Evolutionary conservation across 2,113 vertebrate species (phyloP).

Genomic region (Globicephala melas): DNA sequence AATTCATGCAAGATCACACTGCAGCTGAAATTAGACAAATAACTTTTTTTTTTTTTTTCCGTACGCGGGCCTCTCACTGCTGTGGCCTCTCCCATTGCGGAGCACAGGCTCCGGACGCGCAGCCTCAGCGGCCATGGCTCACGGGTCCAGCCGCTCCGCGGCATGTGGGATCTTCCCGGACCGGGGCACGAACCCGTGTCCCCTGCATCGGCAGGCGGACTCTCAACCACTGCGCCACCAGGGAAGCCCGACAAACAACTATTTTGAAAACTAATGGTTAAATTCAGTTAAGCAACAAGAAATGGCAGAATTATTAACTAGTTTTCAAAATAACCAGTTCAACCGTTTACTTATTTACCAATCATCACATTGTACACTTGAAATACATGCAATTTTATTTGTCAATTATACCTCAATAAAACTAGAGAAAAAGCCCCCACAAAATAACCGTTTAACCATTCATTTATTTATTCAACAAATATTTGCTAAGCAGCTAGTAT

Average conservation of each 20-base stretch:
- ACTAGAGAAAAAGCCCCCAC: background rate
- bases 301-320: slow-evolving; percentile 19
- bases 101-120: no score
- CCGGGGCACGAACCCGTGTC: no score
- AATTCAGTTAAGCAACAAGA: background rate
- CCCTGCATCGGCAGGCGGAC: no score
- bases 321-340: slow-evolving; percentile 45
- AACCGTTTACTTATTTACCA: background rate
- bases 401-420: background rate
- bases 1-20: background rate
- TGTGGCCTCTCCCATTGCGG: no score
- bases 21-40: slow-evolving; percentile 27
- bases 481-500: background rate
- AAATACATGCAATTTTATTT: background rate
- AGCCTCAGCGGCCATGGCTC: no score
- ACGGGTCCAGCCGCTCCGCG: no score
- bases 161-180: no score
- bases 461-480: background rate
- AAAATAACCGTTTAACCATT: background rate
- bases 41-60: no score
- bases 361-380: background rate
- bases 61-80: no score
- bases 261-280: slow-evolving; percentile 20
- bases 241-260: background rate
- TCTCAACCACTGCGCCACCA: no score